These are phyloP conservation scores for Drosophila rufa DNA, from an alignment of 1,140 invertebrate species.

Conservation along the genomic window DNA sequence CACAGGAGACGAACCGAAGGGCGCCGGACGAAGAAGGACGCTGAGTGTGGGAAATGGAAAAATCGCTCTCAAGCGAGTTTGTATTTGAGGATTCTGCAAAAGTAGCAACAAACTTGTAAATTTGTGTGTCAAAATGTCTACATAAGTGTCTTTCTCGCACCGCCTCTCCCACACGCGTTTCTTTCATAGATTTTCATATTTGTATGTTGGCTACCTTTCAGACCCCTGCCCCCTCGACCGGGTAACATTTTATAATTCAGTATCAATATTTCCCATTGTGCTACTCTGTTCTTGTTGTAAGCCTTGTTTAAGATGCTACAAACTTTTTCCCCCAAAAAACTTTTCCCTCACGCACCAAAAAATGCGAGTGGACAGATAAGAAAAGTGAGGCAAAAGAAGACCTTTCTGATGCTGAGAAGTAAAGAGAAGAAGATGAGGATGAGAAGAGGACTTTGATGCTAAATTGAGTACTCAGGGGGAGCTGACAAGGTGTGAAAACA, in stretches of 20 bases:
- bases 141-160: constrained; percentile 22
- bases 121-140: constrained; percentile 75
- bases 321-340: constrained; percentile 63
- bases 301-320: constrained; percentile 44
- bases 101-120: constrained; percentile 75
- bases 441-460: constrained; percentile 38
- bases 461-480: constrained; percentile 24
- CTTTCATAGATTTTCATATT: constrained; percentile 67
- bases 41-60: not conserved
- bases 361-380: constrained; percentile 38
- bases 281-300: constrained; percentile 45
- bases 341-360: constrained; percentile 58
- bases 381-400: constrained; percentile 13
- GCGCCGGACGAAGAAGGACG: not conserved
- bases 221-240: constrained; percentile 15
- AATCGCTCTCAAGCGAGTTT: constrained; percentile 46
- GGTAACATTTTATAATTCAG: constrained; percentile 68
- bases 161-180: constrained; percentile 10
- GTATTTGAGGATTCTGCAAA: constrained; percentile 40
- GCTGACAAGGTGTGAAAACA: constrained; percentile 18
- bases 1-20: constrained; percentile 20
- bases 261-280: constrained; percentile 77
- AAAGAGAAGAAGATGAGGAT: constrained; percentile 5
- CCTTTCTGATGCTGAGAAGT: constrained; percentile 45
- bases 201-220: constrained; percentile 70